Evolutionary conservation across 1,140 invertebrate genomes (phyloP), one percentile per base, ranked within the genome.

Genomic region (Drosophila kohkoa): DNA sequence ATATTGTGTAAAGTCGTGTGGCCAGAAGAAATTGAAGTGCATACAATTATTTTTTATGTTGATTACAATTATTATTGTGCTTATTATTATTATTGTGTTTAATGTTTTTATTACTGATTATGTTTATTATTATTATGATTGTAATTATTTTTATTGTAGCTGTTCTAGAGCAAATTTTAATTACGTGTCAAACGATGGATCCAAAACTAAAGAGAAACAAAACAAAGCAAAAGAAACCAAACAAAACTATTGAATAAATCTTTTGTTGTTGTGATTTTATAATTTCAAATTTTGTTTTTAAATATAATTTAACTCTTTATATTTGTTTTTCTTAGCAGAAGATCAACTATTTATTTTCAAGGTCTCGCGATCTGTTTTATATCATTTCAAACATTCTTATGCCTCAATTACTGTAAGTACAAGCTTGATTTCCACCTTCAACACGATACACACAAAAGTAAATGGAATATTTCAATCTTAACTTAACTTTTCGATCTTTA

Each of bases 241-340:
- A 67, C 57, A 83, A 74, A 77, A 55, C 67, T 69, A 65, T 81
- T 81, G 63, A 86, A 86, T 86, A 85, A 85, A 86, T 67, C 55
- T 55, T 75, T 83, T 85, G 68, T 85, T 85, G 82, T 85, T 86
- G 82, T 86, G 79, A 87, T 87, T 79, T 82, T 79, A 86, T 75
- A 28, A 75, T 77, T 77, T 70, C 8, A 11, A 49, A n/a, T 38
- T 35, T 43, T 54, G 20, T 41, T 4, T 28, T 65, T 81, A 38
- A 7, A 7, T 49, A 49, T 55, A 49, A 48, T 57, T 75, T 58
- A 1, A 7, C 48, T 16, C 8, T 11, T n/a, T n/a, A n/a, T n/a
- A n/a, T n/a, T n/a, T n/a, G n/a, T n/a, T 38, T 25, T 25, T 3
- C 20, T 72, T 49, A 76, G 68, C 60, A 76, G 20, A 25, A 25